phyloP scores from a whole-genome alignment of 2,888 invertebrate species.

The Cephus runcator region DNA sequence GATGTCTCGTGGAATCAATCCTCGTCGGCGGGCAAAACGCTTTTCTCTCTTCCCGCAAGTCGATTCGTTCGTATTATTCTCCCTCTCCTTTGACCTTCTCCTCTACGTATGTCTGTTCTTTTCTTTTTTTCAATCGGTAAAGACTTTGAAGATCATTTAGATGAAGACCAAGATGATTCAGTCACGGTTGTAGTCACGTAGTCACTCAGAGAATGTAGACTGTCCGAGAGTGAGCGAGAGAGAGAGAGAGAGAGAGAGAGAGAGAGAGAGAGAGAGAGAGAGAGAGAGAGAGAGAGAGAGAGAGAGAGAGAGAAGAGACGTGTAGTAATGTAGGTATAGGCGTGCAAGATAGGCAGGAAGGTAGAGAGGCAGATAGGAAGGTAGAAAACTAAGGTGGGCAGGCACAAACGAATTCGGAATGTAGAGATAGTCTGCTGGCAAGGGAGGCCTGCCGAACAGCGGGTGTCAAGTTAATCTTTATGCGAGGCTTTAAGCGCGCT shows the following conservation, averaged over 20 bases:
- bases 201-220: background rate
- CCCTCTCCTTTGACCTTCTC: background rate
- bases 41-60: background rate
- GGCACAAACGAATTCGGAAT: background rate
- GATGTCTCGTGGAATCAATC: background rate
- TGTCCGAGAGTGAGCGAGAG: background rate
- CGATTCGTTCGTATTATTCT: background rate
- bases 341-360: background rate
- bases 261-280: background rate
- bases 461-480: background rate
- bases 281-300: background rate
- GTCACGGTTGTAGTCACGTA: background rate
- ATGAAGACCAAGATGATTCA: background rate
- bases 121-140: background rate
- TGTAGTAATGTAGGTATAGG: background rate
- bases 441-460: background rate
- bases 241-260: background rate
- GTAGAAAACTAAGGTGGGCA: background rate
- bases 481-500: background rate
- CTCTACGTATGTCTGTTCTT: background rate
- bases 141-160: background rate
- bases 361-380: too few relatives aligned
- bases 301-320: background rate
- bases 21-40: background rate
- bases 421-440: background rate